Evolutionary conservation across 1,140 invertebrate species (phyloP).

Genomic region (Hormaphis cornu): DNA sequence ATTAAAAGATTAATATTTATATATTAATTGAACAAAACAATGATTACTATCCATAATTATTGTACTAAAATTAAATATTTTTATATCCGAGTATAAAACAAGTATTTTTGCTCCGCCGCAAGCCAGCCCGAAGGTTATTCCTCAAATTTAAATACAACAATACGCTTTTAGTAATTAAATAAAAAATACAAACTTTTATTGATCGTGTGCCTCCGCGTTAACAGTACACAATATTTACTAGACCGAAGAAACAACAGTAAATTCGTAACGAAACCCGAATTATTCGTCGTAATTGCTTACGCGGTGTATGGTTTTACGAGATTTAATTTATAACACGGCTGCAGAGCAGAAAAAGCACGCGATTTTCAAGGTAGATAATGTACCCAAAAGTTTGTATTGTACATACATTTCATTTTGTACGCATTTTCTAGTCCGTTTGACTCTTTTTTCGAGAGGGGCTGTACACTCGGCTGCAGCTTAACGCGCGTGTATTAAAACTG

Average conservation of each 20-base stretch:
- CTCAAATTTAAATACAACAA: no score
- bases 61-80: no score
- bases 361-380: background rate
- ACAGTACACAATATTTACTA: no score
- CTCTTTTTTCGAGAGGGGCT: slow-evolving; percentile 21
- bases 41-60: no score
- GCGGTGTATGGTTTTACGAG: background rate
- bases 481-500: slow-evolving; percentile 26
- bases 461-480: slow-evolving; percentile 12
- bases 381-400: slow-evolving; percentile 19
- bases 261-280: background rate
- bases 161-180: no score
- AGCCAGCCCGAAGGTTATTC: no score
- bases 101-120: no score
- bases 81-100: no score
- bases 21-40: no score
- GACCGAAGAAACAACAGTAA: background rate
- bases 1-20: no score
- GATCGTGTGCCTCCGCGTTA: no score
- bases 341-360: background rate
- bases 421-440: slow-evolving; percentile 25
- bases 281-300: background rate
- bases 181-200: no score
- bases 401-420: background rate
- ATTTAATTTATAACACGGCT: slow-evolving; percentile 11